Conservation (phyloP, 2,113 vertebrate species). For the Aegotheles bennettii region DNA sequence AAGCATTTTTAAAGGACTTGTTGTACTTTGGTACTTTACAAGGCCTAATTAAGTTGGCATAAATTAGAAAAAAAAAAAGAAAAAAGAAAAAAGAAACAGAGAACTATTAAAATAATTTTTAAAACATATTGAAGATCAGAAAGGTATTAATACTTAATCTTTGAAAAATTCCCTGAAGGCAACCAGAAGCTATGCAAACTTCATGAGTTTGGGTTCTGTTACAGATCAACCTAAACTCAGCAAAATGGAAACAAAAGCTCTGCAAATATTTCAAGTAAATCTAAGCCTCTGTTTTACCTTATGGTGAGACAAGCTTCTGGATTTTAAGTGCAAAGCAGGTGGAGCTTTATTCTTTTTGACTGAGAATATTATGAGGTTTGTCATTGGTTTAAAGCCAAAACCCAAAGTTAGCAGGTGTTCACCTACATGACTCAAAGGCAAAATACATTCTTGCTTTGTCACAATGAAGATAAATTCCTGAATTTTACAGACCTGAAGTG, state of each 20-base stretch:
- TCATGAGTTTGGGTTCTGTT: neutral
- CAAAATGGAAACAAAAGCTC: neutral
- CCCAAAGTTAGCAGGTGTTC: neutral
- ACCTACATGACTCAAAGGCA: neutral
- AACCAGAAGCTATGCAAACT: neutral
- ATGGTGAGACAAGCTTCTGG: neutral
- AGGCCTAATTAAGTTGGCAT: neutral
- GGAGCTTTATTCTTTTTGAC: neutral
- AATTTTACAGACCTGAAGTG: neutral
- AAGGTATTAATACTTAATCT: neutral
- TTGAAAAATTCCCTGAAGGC: neutral
- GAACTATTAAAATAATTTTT: neutral
- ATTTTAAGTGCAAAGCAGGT: neutral
- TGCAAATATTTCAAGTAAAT: neutral
- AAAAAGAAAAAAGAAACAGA: neutral
- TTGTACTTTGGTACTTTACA: neutral
- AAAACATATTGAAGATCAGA: neutral
- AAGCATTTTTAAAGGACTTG: neutral
- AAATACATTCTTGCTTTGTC: neutral
- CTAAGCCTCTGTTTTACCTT: neutral
- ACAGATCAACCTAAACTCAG: neutral
- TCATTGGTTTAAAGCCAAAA: neutral
- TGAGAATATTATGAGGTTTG: neutral
- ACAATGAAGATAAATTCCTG: neutral
- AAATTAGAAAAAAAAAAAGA: no score